These are phyloP conservation scores for Diadema setosum DNA, from an alignment of 35 echinoderm and acorn worm genomes.

Conservation along the genomic window DNA sequence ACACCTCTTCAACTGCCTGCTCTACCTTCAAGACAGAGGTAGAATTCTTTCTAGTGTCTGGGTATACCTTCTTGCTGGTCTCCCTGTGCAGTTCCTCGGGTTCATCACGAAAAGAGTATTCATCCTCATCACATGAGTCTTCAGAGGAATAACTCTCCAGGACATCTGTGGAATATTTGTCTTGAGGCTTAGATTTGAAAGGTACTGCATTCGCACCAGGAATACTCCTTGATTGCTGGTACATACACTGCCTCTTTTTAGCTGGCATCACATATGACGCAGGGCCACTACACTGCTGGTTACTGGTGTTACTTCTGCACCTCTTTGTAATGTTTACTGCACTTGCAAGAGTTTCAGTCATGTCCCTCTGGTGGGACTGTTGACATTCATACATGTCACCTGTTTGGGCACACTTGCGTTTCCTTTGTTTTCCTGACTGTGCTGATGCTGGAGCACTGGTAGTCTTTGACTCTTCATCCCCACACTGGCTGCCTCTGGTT, in stretches of 20 bases:
- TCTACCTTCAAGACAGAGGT: background rate
- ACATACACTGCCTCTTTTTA: background rate
- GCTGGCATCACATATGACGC: too few relatives aligned
- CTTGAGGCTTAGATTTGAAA: background rate
- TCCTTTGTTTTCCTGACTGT: too few relatives aligned
- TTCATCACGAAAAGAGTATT: background rate
- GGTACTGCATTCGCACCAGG: too few relatives aligned
- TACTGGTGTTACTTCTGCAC: too few relatives aligned
- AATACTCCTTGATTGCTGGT: background rate
- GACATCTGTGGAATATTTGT: background rate
- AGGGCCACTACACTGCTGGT: too few relatives aligned
- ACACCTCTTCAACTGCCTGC: background rate
- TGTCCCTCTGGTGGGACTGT: too few relatives aligned
- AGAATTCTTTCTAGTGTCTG: background rate
- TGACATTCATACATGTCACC: too few relatives aligned
- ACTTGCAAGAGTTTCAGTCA: too few relatives aligned
- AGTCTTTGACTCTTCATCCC: too few relatives aligned
- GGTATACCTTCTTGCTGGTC: background rate
- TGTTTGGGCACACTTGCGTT: too few relatives aligned
- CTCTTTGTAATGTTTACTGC: too few relatives aligned
- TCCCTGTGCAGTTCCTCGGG: background rate
- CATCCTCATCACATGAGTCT: constrained; percentile 1
- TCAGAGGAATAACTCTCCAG: background rate
- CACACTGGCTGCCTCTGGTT: background rate
- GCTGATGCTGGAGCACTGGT: too few relatives aligned